phyloP scores from a whole-genome alignment of 2,888 invertebrate species.

The Drosophila diplacantha region DNA sequence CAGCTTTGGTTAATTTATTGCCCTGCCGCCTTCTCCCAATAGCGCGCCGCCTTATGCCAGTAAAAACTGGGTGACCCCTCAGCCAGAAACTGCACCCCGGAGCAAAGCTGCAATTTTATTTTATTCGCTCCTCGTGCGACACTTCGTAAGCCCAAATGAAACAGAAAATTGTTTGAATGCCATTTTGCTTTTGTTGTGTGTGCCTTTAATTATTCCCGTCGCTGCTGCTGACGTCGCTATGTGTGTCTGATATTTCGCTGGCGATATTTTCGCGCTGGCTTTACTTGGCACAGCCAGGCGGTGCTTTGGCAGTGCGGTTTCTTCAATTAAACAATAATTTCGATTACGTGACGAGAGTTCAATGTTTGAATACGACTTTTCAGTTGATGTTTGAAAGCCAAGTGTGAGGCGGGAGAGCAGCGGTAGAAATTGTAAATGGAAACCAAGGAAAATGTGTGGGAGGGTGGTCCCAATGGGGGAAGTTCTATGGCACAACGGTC shows the following conservation, averaged over 20 bases:
- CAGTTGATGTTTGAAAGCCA: slow-evolving; percentile 13
- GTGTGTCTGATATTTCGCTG: slow-evolving; percentile 7
- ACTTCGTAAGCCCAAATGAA: slow-evolving; percentile 34
- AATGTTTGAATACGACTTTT: slow-evolving; percentile 27
- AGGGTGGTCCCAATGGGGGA: neutral
- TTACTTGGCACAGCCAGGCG: neutral
- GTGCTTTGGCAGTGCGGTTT: slow-evolving; percentile 25
- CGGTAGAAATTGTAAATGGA: slow-evolving; percentile 4
- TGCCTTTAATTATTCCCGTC: slow-evolving; percentile 24
- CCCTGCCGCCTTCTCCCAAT: slow-evolving; percentile 6
- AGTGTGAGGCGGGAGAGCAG: slow-evolving; percentile 1
- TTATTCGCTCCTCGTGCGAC: slow-evolving; percentile 25
- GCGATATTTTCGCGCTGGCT: slow-evolving; percentile 4
- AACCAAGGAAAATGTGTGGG: slow-evolving; percentile 1
- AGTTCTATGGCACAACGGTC: neutral
- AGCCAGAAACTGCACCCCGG: neutral
- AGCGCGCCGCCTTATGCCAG: slow-evolving; percentile 14
- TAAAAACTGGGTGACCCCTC: slow-evolving; percentile 26
- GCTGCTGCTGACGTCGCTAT: slow-evolving; percentile 16
- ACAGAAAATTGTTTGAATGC: slow-evolving; percentile 53
- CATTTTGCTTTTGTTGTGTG: slow-evolving; percentile 29
- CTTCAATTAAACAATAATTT: slow-evolving; percentile 53
- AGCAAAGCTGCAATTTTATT: slow-evolving; percentile 5
- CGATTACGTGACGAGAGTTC: slow-evolving; percentile 58
- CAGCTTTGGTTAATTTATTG: slow-evolving; percentile 20